phyloP scores from a whole-genome alignment of 2,797 vertebrate genomes.

The Mormyrus hasselquistii region DNA sequence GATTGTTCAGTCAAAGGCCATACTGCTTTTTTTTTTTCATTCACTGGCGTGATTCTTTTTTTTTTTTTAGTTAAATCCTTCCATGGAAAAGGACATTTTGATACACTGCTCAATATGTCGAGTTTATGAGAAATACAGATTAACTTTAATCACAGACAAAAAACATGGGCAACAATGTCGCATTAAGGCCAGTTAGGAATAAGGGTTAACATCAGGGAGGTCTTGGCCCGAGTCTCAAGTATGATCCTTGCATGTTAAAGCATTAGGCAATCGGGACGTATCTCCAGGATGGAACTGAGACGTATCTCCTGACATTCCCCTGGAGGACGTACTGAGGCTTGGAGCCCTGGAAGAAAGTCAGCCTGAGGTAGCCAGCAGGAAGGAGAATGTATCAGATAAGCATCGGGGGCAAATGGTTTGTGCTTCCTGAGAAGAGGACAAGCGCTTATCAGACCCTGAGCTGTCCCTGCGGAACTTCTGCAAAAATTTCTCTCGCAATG shows the following conservation, averaged over 20 bases:
- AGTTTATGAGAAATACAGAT: neutral
- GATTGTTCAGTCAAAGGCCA: neutral
- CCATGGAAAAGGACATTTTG: neutral
- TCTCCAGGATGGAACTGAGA: slow-evolving; percentile 18
- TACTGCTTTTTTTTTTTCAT: neutral
- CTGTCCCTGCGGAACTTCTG: neutral
- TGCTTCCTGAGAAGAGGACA: neutral
- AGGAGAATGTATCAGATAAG: slow-evolving; percentile 7
- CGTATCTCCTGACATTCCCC: slow-evolving; percentile 19
- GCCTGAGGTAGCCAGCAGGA: neutral
- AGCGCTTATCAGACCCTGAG: neutral
- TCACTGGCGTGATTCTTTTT: neutral
- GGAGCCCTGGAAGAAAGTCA: slow-evolving; percentile 9
- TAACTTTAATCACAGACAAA: neutral
- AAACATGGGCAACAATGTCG: neutral
- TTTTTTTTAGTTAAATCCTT: neutral
- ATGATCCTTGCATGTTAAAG: slow-evolving; percentile 21
- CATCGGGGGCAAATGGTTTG: neutral
- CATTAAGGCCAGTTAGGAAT: neutral
- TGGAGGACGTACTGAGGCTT: slow-evolving; percentile 19
- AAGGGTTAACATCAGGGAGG: neutral
- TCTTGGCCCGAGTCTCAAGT: neutral
- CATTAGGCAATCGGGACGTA: slow-evolving; percentile 17
- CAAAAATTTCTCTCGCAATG: neutral
- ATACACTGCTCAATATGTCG: neutral